Conservation (phyloP, 1,140 invertebrate genomes). For the Pectinophora gossypiella region DNA sequence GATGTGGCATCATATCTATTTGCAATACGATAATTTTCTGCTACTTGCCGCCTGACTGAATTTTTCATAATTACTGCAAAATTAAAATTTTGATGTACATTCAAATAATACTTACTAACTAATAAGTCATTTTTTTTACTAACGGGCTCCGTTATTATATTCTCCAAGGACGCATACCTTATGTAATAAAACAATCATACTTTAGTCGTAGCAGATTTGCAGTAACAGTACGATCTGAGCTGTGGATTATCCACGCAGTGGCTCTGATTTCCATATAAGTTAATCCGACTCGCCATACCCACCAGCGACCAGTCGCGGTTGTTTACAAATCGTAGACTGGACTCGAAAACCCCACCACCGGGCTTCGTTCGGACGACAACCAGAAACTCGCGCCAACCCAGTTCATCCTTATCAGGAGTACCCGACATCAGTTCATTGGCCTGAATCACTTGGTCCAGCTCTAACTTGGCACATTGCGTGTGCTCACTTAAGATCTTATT, state of each 20-base stretch:
- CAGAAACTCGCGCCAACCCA: constrained; percentile 75
- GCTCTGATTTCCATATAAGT: constrained; percentile 84
- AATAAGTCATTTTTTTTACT: too few species aligned
- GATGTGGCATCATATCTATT: too few species aligned
- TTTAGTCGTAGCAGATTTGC: too few species aligned
- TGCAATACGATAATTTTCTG: too few species aligned
- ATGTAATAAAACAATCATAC: too few species aligned
- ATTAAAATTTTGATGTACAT: too few species aligned
- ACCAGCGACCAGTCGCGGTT: constrained; percentile 56
- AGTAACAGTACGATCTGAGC: constrained; percentile 85
- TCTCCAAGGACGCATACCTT: too few species aligned
- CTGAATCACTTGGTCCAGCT: constrained; percentile 68
- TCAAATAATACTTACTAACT: too few species aligned
- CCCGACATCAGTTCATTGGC: constrained; percentile 38
- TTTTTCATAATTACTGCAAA: too few species aligned
- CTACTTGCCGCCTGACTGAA: too few species aligned
- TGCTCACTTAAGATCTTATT: constrained; percentile 77
- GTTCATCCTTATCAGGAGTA: constrained; percentile 15
- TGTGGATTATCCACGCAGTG: constrained; percentile 81
- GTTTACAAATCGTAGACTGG: constrained; percentile 75
- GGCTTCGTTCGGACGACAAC: constrained; percentile 79
- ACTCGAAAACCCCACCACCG: constrained; percentile 82
- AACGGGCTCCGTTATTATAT: too few species aligned
- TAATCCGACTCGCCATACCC: constrained; percentile 83
- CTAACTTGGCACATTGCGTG: constrained; percentile 76